Evolutionary conservation across 2,797 vertebrate species (phyloP), one percentile per base, ranked within the genome.

Genomic region (Lepus townsendii): DNA sequence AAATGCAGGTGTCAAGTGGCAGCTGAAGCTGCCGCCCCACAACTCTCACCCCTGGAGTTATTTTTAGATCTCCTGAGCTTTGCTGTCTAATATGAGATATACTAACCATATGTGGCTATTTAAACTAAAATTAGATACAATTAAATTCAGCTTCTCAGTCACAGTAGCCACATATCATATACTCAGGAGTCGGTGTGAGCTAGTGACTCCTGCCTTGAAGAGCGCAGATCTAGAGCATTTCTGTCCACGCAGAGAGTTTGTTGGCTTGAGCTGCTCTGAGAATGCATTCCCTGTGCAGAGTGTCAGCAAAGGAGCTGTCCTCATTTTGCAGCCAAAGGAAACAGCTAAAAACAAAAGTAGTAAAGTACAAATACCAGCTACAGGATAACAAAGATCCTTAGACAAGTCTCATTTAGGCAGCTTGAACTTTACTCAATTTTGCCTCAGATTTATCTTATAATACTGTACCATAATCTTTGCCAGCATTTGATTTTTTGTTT

Each of bases 291-390:
- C 73, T 38, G 1, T 54, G 83, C 27, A 32, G 32, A 82, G 97
- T 47, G 78, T 96, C 99, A 42, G 93, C 97, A 94, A 97, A 98
- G 94, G 98, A 99, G 95, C 96, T 99, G 75, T 83, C 96, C 94
- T 95, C 94, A 62, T 98, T 99, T 95, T 98, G 95, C 95, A 98
- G 98, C 79, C 97, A 99, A 94, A 98, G 95, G 71, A 97, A 98
- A 26, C 96, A 98, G 87, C 97, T 99, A 54, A 97, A 98, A 96
- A 94, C 98, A 24, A 98, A 99, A 93, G 50, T 99, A 97, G 98
- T 99, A 84, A 99, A 99, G 96, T 98, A 99, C 97, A 98, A 97
- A 94, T 26, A 63, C 4, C 26, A 88, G 83, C 11, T 35, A 75
- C 0, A 66, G 65, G 32, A 32, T 52, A 73, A 32, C 52, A 54